A percentile compares a stretch with the other conserved stretches of the same genome.
phyloP scores from a whole-genome alignment of 2,113 vertebrate genomes.

The Etheostoma cragini region DNA sequence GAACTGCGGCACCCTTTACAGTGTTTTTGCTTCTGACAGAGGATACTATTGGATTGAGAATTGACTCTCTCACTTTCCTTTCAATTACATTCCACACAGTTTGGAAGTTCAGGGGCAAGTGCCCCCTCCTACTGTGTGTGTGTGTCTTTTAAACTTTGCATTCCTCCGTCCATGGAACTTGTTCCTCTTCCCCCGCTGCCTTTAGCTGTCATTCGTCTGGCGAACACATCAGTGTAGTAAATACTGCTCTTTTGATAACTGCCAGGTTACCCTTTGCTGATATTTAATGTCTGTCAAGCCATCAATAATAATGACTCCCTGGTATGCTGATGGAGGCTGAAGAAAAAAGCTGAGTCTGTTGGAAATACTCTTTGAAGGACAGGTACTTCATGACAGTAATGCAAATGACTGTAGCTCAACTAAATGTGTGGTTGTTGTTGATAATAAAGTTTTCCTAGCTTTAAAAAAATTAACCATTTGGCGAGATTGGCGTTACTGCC shows the following conservation, averaged over 20 bases:
- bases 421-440: slow-evolving; percentile 8
- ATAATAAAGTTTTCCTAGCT: neutral
- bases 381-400: slow-evolving; percentile 35
- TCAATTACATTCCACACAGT: slow-evolving; percentile 64
- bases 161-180: slow-evolving; percentile 43
- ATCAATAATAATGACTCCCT: slow-evolving; percentile 56
- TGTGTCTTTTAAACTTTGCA: slow-evolving; percentile 43
- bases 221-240: slow-evolving; percentile 50
- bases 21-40: slow-evolving; percentile 51
- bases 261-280: slow-evolving; percentile 64
- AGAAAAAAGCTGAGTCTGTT: slow-evolving; percentile 22
- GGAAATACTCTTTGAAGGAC: slow-evolving; percentile 47
- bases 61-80: slow-evolving; percentile 58
- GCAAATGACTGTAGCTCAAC: slow-evolving; percentile 38
- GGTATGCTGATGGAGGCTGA: slow-evolving; percentile 37
- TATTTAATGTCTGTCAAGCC: slow-evolving; percentile 65
- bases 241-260: slow-evolving; percentile 59
- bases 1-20: slow-evolving; percentile 50
- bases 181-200: neutral
- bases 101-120: slow-evolving; percentile 42
- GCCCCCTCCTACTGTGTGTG: slow-evolving; percentile 1
- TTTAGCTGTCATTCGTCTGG: slow-evolving; percentile 40
- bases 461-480: neutral
- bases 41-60: slow-evolving; percentile 40
- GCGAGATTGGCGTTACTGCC: neutral